A percentile compares a stretch with the other conserved stretches of the same genome.
Evolutionary conservation across 2,888 invertebrate species (phyloP).

Genomic region (Agrotis ipsilon): DNA sequence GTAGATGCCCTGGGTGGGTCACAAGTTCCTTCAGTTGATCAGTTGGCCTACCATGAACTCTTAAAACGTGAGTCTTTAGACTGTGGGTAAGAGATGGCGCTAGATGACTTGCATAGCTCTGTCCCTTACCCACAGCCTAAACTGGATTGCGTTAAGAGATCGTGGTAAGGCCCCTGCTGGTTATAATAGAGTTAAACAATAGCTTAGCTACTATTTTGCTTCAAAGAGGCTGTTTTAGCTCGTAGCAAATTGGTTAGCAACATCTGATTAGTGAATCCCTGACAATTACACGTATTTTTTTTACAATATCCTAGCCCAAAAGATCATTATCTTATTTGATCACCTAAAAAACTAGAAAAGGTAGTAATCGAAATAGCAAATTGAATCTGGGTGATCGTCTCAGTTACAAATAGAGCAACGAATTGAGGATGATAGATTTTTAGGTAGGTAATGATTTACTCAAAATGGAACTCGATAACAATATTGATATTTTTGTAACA

Average conservation of each 20-base stretch:
- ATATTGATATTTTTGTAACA: neutral
- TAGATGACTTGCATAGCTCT: no score
- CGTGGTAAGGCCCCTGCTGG: no score
- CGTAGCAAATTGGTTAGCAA: neutral
- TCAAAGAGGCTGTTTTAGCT: neutral
- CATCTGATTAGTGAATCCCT: neutral
- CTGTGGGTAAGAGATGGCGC: no score
- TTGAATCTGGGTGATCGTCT: constrained; percentile 19
- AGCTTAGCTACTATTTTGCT: no score
- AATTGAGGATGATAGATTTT: constrained; percentile 5
- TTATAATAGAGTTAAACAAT: no score
- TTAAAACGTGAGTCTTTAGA: no score
- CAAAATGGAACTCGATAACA: constrained; percentile 4
- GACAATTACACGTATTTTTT: no score
- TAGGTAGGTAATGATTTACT: constrained; percentile 2
- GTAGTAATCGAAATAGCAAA: neutral
- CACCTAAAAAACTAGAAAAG: neutral
- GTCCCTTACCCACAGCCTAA: no score
- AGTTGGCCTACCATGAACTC: no score
- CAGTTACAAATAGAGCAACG: constrained; percentile 9
- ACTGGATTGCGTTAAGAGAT: no score
- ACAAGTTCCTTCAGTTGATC: no score
- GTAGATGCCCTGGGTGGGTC: no score
- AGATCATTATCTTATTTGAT: neutral
- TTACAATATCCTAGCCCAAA: neutral